Evolutionary conservation across 2,888 invertebrate genomes (phyloP), one percentile per base, ranked within the genome.

Genomic region (Papilio demoleus): DNA sequence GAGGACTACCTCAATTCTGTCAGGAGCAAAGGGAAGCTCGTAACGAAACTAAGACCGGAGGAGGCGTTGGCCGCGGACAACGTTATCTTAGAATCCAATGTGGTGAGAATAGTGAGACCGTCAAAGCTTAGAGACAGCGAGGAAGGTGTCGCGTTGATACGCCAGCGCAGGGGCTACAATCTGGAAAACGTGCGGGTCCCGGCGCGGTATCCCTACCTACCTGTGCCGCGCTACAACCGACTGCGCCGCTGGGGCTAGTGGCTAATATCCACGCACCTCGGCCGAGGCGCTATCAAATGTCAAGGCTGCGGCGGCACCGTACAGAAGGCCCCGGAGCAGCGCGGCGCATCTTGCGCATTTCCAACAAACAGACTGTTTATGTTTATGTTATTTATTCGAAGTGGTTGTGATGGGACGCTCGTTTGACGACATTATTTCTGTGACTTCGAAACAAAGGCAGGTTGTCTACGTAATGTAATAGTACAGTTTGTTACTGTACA

Each of bases 111-210:
- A 74, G 77, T 89, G 74, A 82, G 83, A 67, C 88, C 92, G 34
- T 71, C 80, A 34, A 86, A 84, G 73, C 81, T 80, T 72, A 77
- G 77, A 17, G 75, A 75, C 50, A 79, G 76, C 47, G 77, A 74
- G 53, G 82, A 81, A 68, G 79, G 75, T 66, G 81, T 83, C 24
- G 82, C 82, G 75, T 79, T 92, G 68, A 86, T 90, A 76, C 81
- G 90, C 70, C 83, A 84, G 75, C 81, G 91, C 50, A 86, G 93
- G 24, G 93, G 93, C 31, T 93, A 92, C 80, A 93, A 93, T 79
- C 77, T 93, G 77, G 92, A 93, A 80, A 88, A 93, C 74, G 93
- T 92, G 78, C 85, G 87, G 74, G 93, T 93, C 71, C 93, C 93
- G 50, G 87, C 91, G 70, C 81, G 91, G 76, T 92, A 92, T 76